A percentile compares a stretch with the other conserved stretches of the same genome.
These are phyloP conservation scores for Drosophila neonasuta DNA, from an alignment of 2,888 invertebrate species.

Conservation along the genomic window DNA sequence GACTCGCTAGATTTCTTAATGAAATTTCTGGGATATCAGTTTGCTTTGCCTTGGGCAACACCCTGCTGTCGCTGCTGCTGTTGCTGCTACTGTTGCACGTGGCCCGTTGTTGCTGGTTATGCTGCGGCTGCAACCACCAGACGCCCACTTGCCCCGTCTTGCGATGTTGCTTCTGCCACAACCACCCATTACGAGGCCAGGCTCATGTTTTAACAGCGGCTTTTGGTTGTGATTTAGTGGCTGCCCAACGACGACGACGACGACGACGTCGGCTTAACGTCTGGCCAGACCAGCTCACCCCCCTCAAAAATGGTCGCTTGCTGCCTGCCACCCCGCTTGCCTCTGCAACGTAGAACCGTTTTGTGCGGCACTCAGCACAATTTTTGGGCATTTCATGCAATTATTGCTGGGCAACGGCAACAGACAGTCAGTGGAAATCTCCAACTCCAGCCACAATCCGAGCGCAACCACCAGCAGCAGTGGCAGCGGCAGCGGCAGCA, in stretches of 20 bases:
- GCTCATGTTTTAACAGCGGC: conserved; percentile 77
- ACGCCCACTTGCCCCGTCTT: conserved; percentile 7
- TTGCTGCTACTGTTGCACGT: conserved; percentile 20
- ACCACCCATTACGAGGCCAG: conserved; percentile 58
- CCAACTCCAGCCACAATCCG: conserved; percentile 9
- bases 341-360: conserved; percentile 34
- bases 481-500: conserved; percentile 4
- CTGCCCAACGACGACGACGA: conserved; percentile 44
- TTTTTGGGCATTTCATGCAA: conserved; percentile 70
- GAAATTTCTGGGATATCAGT: too few species aligned
- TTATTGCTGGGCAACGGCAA: conserved; percentile 55
- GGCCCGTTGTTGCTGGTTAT: conserved; percentile 17
- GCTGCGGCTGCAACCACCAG: conserved; percentile 49
- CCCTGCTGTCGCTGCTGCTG: conserved; percentile 5
- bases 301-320: conserved; percentile 2
- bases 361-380: conserved; percentile 68
- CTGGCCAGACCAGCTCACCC: conserved; percentile 55
- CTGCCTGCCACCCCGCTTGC: not conserved
- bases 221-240: conserved; percentile 79
- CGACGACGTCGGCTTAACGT: conserved; percentile 59
- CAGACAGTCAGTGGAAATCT: conserved; percentile 5
- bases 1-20: too few species aligned
- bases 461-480: conserved; percentile 38
- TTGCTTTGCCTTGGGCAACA: conserved; percentile 31
- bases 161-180: conserved; percentile 22